Percentiles rank a stretch among this genome's conserved stretches.
Evolutionary conservation across 1,140 invertebrate genomes (phyloP).

Genomic region (Euura lappo): DNA sequence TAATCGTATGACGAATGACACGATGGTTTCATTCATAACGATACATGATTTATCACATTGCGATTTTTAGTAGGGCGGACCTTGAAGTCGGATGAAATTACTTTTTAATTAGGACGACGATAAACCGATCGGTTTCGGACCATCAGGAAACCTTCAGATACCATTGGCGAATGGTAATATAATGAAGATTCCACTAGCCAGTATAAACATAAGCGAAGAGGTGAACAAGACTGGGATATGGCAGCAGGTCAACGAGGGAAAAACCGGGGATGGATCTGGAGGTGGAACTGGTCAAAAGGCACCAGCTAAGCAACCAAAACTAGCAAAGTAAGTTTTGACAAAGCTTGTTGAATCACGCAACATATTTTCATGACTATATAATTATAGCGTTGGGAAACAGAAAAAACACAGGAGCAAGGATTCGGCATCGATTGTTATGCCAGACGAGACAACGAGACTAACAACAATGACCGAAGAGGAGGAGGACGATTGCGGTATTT

Average conservation of each 20-base stretch:
- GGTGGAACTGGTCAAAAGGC: no score
- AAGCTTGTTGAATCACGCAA: not conserved
- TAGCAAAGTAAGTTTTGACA: conserved; percentile 46
- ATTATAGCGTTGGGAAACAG: conserved; percentile 45
- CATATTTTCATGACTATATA: not conserved
- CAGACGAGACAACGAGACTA: conserved; percentile 54
- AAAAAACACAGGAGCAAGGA: conserved; percentile 55
- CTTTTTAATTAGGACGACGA: conserved; percentile 38
- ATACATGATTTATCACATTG: no score
- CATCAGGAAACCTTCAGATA: conserved; percentile 78
- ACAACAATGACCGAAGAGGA: conserved; percentile 62
- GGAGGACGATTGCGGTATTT: conserved; percentile 64
- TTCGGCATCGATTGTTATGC: conserved; percentile 27
- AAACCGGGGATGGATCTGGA: conserved; percentile 30
- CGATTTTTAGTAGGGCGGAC: no score
- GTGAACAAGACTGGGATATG: conserved; percentile 92
- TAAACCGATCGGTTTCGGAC: conserved; percentile 49
- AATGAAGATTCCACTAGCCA: conserved; percentile 87
- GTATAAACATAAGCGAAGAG: conserved; percentile 93
- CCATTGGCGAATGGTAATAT: conserved; percentile 89
- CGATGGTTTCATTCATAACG: no score
- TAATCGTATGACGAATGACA: no score
- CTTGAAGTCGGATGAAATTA: no score
- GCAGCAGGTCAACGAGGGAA: conserved; percentile 85
- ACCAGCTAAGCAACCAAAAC: conserved; percentile 46